phyloP scores from a whole-genome alignment of 2,113 vertebrate genomes.

The Pitta sordida region DNA sequence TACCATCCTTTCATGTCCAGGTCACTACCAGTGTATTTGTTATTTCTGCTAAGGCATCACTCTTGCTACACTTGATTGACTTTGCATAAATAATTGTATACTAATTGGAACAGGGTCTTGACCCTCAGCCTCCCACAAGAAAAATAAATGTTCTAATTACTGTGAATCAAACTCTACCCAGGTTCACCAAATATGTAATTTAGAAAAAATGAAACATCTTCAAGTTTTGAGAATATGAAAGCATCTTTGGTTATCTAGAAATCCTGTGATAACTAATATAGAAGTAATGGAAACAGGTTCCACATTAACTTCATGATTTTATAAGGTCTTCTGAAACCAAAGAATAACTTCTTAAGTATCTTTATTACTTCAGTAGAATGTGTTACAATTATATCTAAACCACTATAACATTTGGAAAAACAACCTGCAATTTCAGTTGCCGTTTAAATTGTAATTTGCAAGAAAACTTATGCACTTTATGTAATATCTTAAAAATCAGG shows the following conservation, averaged over 20 bases:
- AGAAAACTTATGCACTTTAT: not conserved
- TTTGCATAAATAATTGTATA: not conserved
- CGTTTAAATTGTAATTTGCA: not conserved
- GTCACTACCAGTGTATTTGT: not conserved
- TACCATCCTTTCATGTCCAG: not conserved
- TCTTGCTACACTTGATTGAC: not conserved
- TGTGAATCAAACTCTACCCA: not conserved
- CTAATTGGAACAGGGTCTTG: not conserved
- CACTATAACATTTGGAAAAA: not conserved
- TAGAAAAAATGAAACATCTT: not conserved
- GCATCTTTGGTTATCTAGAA: not conserved
- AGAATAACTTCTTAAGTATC: not conserved
- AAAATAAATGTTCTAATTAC: not conserved
- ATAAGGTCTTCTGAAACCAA: not conserved
- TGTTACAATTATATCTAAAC: not conserved
- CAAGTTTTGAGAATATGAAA: not conserved
- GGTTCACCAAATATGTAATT: not conserved
- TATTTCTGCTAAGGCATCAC: not conserved
- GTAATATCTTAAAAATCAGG: not conserved
- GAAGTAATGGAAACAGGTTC: not conserved
- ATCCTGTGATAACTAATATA: not conserved
- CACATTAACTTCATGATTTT: not conserved
- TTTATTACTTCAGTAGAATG: not conserved
- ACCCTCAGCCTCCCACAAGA: not conserved
- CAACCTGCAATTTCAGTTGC: not conserved